Conservation (phyloP, 2,797 vertebrate genomes). For the Anniella stebbinsi region DNA sequence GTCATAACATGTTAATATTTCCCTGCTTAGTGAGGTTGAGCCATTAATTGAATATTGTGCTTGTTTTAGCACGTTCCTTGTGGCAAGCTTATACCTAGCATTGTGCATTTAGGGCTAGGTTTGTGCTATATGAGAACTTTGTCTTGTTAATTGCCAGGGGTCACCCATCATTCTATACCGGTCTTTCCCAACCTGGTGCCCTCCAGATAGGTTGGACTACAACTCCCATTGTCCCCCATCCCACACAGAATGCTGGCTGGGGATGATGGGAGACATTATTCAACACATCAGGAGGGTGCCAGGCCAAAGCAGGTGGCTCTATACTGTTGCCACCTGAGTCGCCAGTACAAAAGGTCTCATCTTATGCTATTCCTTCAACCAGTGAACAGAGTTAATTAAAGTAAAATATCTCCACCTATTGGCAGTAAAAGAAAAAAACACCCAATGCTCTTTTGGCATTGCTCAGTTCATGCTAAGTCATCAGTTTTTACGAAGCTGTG, state of each 20-base stretch:
- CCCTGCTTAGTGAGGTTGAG: neutral
- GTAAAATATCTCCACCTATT: neutral
- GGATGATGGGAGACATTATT: neutral
- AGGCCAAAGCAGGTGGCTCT: neutral
- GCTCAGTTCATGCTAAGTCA: neutral
- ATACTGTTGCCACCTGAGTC: neutral
- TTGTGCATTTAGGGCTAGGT: neutral
- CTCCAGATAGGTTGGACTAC: too few relatives aligned
- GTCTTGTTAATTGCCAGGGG: neutral
- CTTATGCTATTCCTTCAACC: neutral
- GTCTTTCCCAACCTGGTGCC: neutral
- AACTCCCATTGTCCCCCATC: too few relatives aligned
- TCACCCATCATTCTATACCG: neutral
- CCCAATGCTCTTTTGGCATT: neutral
- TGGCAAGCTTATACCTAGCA: neutral
- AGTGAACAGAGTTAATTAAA: neutral
- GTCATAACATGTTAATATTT: neutral
- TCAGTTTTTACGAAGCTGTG: neutral
- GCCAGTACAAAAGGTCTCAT: too few relatives aligned
- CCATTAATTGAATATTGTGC: neutral
- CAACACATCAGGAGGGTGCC: neutral
- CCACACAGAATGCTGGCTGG: neutral
- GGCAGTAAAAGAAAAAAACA: neutral
- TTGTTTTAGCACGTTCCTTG: accelerated
- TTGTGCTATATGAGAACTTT: neutral